Conservation (phyloP, 2,888 invertebrate species). For the Ectropis crepuscularia region DNA sequence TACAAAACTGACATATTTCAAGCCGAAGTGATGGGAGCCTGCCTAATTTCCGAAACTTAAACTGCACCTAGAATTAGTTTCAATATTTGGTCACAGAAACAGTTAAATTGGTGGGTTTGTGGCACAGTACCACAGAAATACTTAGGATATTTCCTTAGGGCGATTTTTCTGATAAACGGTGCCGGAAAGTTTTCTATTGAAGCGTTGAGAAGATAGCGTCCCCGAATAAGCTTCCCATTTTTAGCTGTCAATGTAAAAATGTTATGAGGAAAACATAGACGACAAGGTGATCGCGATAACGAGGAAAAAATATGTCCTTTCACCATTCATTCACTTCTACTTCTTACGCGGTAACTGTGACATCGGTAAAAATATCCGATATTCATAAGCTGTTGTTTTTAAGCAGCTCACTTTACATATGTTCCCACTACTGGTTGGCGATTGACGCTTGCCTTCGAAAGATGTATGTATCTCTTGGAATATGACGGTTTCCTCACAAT, state of each 20-base stretch:
- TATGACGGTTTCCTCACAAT: too few relatives aligned
- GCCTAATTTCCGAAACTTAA: not conserved
- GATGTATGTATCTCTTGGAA: too few relatives aligned
- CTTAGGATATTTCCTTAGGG: slow-evolving; percentile 28
- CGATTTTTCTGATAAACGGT: slow-evolving; percentile 25
- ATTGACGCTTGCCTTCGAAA: too few relatives aligned
- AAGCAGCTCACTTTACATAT: too few relatives aligned
- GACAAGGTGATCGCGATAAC: slow-evolving; percentile 10
- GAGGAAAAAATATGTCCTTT: not conserved
- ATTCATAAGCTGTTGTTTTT: too few relatives aligned
- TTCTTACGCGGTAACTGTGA: too few relatives aligned
- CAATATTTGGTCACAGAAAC: not conserved
- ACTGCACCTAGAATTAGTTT: not conserved
- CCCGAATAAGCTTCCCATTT: slow-evolving; percentile 13
- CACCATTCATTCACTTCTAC: not conserved
- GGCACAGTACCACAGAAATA: slow-evolving; percentile 20
- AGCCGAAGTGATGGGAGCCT: not conserved
- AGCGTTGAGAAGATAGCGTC: slow-evolving; percentile 25
- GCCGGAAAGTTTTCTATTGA: slow-evolving; percentile 26
- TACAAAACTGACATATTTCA: not conserved
- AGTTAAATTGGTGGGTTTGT: not conserved
- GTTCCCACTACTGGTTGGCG: too few relatives aligned
- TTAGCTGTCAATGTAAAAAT: slow-evolving; percentile 13
- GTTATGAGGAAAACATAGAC: slow-evolving; percentile 7
- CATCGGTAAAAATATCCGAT: too few relatives aligned